Conservation (phyloP, 2,113 vertebrate species). For the Psittacus erithacus region DNA sequence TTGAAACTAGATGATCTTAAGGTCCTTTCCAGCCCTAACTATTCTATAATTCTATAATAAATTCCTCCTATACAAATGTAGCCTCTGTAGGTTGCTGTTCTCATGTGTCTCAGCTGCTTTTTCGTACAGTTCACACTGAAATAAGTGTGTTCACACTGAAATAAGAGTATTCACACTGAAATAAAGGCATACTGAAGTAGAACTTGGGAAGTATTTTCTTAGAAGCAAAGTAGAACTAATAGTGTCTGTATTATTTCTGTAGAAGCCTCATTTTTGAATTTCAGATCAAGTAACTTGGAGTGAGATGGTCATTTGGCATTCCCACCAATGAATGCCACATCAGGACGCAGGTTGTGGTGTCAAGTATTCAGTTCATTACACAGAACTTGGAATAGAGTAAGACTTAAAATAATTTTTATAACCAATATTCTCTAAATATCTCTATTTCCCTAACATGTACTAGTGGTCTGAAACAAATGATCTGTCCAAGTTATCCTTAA, state of each 20-base stretch:
- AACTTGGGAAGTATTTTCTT: neutral
- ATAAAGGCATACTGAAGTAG: no score
- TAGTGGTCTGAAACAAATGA: neutral
- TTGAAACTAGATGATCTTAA: neutral
- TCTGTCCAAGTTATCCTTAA: neutral
- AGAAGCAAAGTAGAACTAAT: neutral
- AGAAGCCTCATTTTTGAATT: neutral
- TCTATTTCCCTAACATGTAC: neutral
- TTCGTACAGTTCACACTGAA: neutral
- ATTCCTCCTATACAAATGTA: neutral
- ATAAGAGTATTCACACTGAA: neutral
- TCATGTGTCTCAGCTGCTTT: neutral
- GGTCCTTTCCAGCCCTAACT: neutral
- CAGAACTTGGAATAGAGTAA: neutral
- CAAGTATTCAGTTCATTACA: neutral
- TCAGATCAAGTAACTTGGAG: neutral
- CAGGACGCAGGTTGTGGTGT: neutral
- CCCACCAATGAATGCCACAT: neutral
- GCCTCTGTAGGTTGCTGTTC: neutral
- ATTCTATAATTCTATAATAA: neutral
- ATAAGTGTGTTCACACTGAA: neutral
- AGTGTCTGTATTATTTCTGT: neutral
- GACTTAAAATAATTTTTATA: neutral
- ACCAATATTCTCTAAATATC: accelerated
- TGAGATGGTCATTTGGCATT: neutral